Conservation (phyloP, 2,797 vertebrate genomes). For the Sparus aurata region DNA sequence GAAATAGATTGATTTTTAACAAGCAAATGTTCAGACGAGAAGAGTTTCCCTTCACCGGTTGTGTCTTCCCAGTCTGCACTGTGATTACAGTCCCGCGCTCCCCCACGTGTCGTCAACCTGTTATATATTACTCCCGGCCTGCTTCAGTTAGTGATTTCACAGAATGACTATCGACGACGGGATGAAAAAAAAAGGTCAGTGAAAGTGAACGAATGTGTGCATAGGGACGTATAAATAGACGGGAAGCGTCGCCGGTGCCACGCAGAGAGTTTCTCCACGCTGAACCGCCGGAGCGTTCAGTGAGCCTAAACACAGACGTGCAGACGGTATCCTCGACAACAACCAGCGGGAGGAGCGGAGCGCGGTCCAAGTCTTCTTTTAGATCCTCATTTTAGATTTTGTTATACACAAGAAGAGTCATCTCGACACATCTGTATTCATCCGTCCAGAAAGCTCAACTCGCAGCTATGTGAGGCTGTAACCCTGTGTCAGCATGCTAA, state of each 20-base stretch:
- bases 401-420: neutral
- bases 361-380: neutral
- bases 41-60: neutral
- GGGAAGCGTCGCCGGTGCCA: neutral
- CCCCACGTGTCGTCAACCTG: neutral
- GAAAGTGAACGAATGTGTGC: neutral
- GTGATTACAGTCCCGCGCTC: constrained; percentile 9
- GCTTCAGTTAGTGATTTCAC: constrained; percentile 2
- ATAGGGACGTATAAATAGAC: neutral
- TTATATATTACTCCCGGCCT: constrained; percentile 1
- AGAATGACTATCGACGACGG: neutral
- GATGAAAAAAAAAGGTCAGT: neutral
- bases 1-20: constrained; percentile 4
- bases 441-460: neutral
- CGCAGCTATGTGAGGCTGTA: neutral
- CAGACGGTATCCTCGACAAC: neutral
- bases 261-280: neutral
- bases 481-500: neutral
- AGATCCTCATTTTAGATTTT: neutral
- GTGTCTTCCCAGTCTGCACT: neutral
- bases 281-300: neutral
- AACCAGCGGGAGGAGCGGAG: neutral
- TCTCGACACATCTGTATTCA: neutral
- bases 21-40: neutral
- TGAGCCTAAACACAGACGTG: neutral